phyloP scores from a whole-genome alignment of 2,797 vertebrate species.

The Typhlichthys eigenmanni region DNA sequence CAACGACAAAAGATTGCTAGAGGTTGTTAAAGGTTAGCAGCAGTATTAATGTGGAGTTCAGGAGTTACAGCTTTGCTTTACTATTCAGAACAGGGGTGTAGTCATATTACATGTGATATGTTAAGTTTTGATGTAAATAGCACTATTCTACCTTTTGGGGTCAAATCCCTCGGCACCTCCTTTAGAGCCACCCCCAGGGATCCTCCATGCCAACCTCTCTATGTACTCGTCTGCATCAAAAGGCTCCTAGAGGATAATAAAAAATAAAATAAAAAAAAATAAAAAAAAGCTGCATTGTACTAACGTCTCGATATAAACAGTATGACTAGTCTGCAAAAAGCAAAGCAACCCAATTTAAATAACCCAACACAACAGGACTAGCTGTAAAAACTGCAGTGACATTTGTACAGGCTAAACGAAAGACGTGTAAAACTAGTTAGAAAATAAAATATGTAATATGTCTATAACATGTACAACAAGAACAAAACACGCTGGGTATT shows the following conservation, averaged over 20 bases:
- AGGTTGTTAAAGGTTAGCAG: background rate
- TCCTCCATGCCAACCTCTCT: conserved; percentile 97
- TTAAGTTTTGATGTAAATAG: conserved; percentile 7
- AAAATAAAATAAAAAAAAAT: background rate
- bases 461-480: background rate
- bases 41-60: background rate
- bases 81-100: background rate
- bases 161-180: conserved; percentile 95
- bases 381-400: background rate
- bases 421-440: background rate
- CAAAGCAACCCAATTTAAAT: no score
- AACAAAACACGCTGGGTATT: background rate
- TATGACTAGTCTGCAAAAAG: no score
- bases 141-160: conserved; percentile 88
- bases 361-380: no score
- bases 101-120: background rate
- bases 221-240: conserved; percentile 99
- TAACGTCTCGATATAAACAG: no score
- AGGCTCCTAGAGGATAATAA: conserved; percentile 81
- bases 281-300: background rate
- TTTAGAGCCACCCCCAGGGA: conserved; percentile 96
- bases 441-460: background rate
- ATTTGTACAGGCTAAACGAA: background rate
- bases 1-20: background rate
- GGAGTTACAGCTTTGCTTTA: background rate